These are phyloP conservation scores for Amphipyra berbera DNA, from an alignment of 2,888 invertebrate genomes.

Conservation along the genomic window DNA sequence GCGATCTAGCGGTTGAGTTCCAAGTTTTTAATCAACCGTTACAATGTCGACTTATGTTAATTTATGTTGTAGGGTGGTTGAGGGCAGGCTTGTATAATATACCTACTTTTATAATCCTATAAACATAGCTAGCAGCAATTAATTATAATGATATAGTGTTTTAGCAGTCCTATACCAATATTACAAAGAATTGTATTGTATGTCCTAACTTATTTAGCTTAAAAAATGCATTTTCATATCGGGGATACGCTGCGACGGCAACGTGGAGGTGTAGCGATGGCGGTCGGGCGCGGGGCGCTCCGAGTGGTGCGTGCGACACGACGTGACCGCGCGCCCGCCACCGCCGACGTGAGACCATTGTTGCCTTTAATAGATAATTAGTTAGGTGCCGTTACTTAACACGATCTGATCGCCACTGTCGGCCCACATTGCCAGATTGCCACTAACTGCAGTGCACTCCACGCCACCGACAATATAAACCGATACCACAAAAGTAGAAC, in stretches of 20 bases:
- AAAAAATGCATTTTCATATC: conserved; percentile 2
- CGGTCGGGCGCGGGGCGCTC: conserved; percentile 39
- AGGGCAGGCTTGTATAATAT: background rate
- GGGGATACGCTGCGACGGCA: conserved; percentile 21
- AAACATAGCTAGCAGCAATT: background rate
- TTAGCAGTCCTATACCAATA: too few relatives aligned
- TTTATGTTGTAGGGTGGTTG: conserved; percentile 5
- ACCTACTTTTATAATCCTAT: background rate
- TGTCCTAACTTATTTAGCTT: background rate
- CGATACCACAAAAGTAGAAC: conserved; percentile 67
- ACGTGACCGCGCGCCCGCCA: conserved; percentile 69
- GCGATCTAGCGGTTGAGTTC: conserved; percentile 14
- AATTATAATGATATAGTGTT: background rate
- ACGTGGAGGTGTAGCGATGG: conserved; percentile 1
- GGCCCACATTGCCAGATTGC: conserved; percentile 75
- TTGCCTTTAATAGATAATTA: conserved; percentile 88
- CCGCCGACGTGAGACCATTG: conserved; percentile 84
- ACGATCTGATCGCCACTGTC: conserved; percentile 77
- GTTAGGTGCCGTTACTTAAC: conserved; percentile 85
- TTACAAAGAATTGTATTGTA: background rate
- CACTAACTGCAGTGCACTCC: conserved; percentile 69
- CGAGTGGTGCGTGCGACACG: conserved; percentile 68
- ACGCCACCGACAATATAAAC: conserved; percentile 62
- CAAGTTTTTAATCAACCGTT: conserved; percentile 35
- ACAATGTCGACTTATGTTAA: conserved; percentile 28